Base-by-base conservation (phyloP, 1,140 invertebrate genomes). In the Orchesella cincta region DNA sequence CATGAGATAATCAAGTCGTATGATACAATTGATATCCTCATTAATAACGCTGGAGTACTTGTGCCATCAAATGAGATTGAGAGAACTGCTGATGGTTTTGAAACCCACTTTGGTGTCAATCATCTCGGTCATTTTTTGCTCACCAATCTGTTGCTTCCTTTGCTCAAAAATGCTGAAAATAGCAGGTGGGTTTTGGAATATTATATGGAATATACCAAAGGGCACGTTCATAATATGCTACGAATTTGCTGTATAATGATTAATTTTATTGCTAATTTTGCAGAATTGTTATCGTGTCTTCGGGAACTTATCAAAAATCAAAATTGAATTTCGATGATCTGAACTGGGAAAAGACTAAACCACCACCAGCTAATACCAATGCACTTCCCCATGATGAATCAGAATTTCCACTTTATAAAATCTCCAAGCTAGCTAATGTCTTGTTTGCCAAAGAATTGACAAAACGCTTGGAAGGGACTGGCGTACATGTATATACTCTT, bases 71-170 rank as follows among this genome's bases (percentile, higher is more conserved):
- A 74, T n/a, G 26, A 67, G n/a, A 57, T 81, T 33, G 78, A 62
- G 0, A 77, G 79, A 36, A 87, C 86, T 8, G 89, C 89, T 77
- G 93, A 96, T 82, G 93, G 93, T 0, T 92, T 92, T 83, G 95
- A 97, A 84, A 88, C 88, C 72, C 92, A 94, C 78, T 86, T 94
- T 28, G 92, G 91, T 20, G 90, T 91, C 0, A 94, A 94, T 84
- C 90, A 94, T 84, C 85, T 94, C 67, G 93, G 93, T 0, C 94
- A 95, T 82, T 96, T 96, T 83, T 86, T 95, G 33, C 86, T 97
- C 0, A 73, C 71, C 8, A 73, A 73, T 29, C 23, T 73, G 29
- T 28, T 73, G 3, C 34, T 73, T 2, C 71, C 71, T 8, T 51
- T 73, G 36, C 23, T 73, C 5, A 51, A 73, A 73, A 73, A 36